These are phyloP conservation scores for Campylomormyrus numenius DNA, from an alignment of 2,113 vertebrate species.

Conservation along the genomic window DNA sequence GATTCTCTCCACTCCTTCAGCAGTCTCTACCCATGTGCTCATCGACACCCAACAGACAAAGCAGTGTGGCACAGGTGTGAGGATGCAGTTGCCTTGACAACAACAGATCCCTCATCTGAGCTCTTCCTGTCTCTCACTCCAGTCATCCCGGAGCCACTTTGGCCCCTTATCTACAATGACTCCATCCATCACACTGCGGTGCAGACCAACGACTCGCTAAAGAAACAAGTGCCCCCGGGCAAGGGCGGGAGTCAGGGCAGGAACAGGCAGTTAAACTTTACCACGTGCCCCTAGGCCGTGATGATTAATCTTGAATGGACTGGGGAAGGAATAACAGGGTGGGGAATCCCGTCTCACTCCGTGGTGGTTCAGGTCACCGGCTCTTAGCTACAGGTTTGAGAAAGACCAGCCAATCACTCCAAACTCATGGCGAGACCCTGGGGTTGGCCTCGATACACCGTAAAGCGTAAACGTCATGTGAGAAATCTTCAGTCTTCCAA, in stretches of 20 bases:
- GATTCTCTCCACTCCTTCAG: background rate
- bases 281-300: background rate
- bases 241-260: background rate
- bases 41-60: background rate
- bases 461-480: background rate
- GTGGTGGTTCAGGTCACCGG: background rate
- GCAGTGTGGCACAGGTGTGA: background rate
- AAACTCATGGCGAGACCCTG: background rate
- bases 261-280: background rate
- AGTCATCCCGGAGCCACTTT: background rate
- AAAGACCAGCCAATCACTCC: background rate
- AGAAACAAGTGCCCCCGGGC: background rate
- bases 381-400: background rate
- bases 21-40: background rate
- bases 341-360: background rate
- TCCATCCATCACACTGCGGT: background rate
- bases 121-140: background rate
- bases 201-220: background rate
- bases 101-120: background rate
- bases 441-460: background rate
- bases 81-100: background rate
- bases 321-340: background rate
- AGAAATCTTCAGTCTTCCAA: background rate
- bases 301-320: background rate
- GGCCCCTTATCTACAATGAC: background rate